Base-by-base conservation (phyloP, 2,888 invertebrate species). In the Phortica okadai region DNA sequence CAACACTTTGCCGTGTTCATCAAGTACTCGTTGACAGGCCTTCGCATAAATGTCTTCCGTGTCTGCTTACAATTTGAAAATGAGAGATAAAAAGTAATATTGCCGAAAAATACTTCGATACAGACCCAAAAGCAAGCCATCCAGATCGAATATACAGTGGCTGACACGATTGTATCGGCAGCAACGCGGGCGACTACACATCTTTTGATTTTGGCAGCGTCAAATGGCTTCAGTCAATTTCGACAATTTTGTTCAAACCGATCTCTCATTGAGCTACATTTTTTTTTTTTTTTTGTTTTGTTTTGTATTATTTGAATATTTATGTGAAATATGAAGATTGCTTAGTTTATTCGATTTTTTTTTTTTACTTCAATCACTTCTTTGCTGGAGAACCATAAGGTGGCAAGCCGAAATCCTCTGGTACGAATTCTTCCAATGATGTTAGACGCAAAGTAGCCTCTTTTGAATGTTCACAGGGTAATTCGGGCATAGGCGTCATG, bases 361-460 rank as follows among this genome's bases (percentile, higher is more conserved):
- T 1, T 59, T 1, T 59, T 21, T 4, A 16, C 16, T 5, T 54
- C n/a, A 1, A 33, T 33, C 33, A 33, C 4, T 33, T 33, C 33
- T 33, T 33, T 14, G 25, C 5, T 64, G 7, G 50, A 73, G n/a
- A 79, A 44, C 84, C 84, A 58, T 84, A 81, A 16, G 80, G 67
- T 0, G 98, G 97, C 81, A 98, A 91, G 11, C 97, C 97, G 91
- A 97, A 98, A 8, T 93, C 86, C 91, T 97, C 95, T 0, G 97
- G 97, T 83, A 94, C 92, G 89, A 98, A 96, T 58, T 96, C 93
- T 73, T 94, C 93, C 81, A 98, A 90, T 0, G 95, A 94, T 10
- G 93, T 93, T 41, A 97, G 89, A 1, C 95, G 94, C 76, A 95
- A 89, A 0, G 95, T 95, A 0, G 96, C 96, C 21, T 92, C 90